Percentiles rank a stretch among this genome's conserved stretches.
Evolutionary conservation across 1,140 invertebrate genomes (phyloP).

Genomic region (Periplaneta americana): DNA sequence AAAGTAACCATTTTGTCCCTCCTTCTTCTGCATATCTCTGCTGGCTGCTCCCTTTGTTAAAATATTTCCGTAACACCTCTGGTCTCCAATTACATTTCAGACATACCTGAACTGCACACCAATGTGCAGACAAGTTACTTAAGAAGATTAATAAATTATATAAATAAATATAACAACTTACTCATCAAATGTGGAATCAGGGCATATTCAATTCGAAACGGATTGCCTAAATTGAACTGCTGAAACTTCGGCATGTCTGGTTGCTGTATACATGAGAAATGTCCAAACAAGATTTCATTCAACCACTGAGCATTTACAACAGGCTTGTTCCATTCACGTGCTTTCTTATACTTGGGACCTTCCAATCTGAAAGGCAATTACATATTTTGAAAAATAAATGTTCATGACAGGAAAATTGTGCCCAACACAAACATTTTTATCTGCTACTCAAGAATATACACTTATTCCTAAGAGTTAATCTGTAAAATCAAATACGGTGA

Average conservation of each 20-base stretch:
- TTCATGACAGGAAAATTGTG: too few species aligned
- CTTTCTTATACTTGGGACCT: constrained; percentile 82
- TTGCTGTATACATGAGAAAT: constrained; percentile 73
- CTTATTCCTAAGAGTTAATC: too few species aligned
- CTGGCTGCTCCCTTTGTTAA: neutral
- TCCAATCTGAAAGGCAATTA: constrained; percentile 55
- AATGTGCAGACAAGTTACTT: neutral
- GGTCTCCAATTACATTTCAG: neutral
- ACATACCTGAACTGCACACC: neutral
- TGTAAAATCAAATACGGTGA: too few species aligned
- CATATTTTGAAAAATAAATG: too few species aligned
- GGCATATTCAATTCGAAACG: constrained; percentile 73
- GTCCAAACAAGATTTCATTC: constrained; percentile 87
- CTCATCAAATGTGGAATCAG: constrained; percentile 10
- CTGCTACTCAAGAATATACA: too few species aligned
- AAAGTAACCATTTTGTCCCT: neutral
- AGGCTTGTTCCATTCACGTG: constrained; percentile 77
- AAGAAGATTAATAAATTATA: neutral
- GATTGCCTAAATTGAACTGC: constrained; percentile 71
- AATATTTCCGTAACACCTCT: neutral
- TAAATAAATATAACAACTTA: neutral
- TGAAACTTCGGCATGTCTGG: constrained; percentile 82
- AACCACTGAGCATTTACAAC: constrained; percentile 92
- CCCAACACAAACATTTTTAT: too few species aligned
- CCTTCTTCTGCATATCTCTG: neutral